Base-by-base conservation (phyloP, 2,113 vertebrate species). In the Mungos mungo region DNA sequence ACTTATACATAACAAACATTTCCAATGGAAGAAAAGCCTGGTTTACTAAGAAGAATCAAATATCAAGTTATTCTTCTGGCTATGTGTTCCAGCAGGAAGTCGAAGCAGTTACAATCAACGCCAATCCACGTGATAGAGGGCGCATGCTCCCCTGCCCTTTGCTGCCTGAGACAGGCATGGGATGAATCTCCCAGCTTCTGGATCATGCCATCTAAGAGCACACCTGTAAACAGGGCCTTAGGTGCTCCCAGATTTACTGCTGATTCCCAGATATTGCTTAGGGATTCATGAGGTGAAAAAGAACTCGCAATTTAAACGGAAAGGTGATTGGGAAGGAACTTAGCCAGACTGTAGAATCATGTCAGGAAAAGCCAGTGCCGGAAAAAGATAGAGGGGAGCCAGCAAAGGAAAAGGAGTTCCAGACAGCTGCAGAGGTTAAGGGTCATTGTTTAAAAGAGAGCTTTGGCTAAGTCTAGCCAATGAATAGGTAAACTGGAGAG, bases 191-290 rank as follows among this genome's bases (percentile, higher is more conserved):
- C 96, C 85, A 85, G 90, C 57, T 76, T 29, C 33, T 6, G 2
- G 63, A 31, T 60, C 90, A 82, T 23, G 7, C 41, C 66, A 81
- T 95, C 83, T 77, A 23, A 47, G 5, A 65, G 66, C 52, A 89
- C 79, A 94, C 95, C 95, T 98, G 90, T 87, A 89, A 93, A 54
- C 52, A 71, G 68, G 63, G 41, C 66, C 83, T 63, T 92, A 63
- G 19, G 33, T 45, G 27, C 79, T 38, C 54, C 45, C 23, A n/a
- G 41, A 23, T 45, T 91, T 50, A 71, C 54, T 45, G 33, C 68
- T 25, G 79, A 77, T 25, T 88, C 65, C 88, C 52, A 85, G 23
- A 80, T 33, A 54, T 35, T 63, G 29, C 60, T 87, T 45, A 45
- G 93, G 88, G 60, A 94, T 69, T 83, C 65, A 54, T 2, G 54